phyloP scores from a whole-genome alignment of 1,140 invertebrate species.

The Augochlora pura region DNA sequence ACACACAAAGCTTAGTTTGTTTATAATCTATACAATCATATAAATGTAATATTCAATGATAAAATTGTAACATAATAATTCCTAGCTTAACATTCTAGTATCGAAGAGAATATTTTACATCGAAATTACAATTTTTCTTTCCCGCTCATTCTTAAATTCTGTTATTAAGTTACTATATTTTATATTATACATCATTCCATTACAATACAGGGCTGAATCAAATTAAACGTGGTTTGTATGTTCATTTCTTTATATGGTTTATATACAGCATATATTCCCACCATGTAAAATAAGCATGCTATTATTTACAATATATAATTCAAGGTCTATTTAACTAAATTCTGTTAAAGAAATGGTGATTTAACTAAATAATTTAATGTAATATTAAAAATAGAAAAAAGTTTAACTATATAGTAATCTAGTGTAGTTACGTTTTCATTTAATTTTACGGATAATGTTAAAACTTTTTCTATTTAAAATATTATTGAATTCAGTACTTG shows the following conservation, averaged over 20 bases:
- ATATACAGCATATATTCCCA: conserved; percentile 64
- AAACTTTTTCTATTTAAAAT: conserved; percentile 56
- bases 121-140: conserved; percentile 76
- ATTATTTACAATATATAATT: conserved; percentile 74
- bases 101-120: conserved; percentile 80
- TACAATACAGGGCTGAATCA: conserved; percentile 71
- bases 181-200: conserved; percentile 76
- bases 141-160: conserved; percentile 49
- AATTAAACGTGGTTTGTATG: conserved; percentile 65
- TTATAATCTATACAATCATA: conserved; percentile 78
- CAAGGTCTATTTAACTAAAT: conserved; percentile 62
- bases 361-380: conserved; percentile 69
- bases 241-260: conserved; percentile 61
- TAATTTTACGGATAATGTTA: conserved; percentile 22
- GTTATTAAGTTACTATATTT: conserved; percentile 69
- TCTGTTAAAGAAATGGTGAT: conserved; percentile 59
- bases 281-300: conserved; percentile 72
- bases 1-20: conserved; percentile 75
- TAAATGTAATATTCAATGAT: conserved; percentile 78
- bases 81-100: conserved; percentile 75
- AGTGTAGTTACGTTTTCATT: conserved; percentile 13
- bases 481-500: conserved; percentile 55
- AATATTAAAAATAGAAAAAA: conserved; percentile 54
- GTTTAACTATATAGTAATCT: conserved; percentile 35
- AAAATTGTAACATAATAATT: conserved; percentile 79